Percentiles rank a stretch among this genome's conserved stretches.
Evolutionary conservation across 2,888 invertebrate genomes (phyloP).

Genomic region (Agrenia bidenticulata): DNA sequence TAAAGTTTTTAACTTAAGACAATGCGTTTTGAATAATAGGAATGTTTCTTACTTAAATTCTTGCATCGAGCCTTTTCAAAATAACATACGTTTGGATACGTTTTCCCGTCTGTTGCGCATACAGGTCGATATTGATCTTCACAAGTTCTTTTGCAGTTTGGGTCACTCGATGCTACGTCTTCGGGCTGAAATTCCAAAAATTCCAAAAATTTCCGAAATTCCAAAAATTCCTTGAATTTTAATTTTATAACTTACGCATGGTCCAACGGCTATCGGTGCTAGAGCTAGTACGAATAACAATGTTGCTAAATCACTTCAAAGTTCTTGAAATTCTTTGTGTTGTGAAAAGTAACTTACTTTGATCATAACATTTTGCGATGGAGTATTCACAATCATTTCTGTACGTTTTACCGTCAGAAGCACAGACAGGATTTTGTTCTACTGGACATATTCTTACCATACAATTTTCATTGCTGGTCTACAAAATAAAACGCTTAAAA

Average conservation of each 20-base stretch:
- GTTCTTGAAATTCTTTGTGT: neutral
- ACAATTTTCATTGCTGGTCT: constrained; percentile 12
- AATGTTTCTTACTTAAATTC: constrained; percentile 17
- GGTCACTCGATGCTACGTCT: neutral
- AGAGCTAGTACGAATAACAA: constrained; percentile 9
- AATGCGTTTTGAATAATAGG: no score
- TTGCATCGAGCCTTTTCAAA: constrained; percentile 21
- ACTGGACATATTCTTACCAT: constrained; percentile 3
- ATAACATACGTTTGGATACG: constrained; percentile 18
- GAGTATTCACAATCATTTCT: constrained; percentile 12
- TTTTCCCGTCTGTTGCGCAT: constrained; percentile 14
- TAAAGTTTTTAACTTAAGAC: neutral
- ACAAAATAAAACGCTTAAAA: neutral
- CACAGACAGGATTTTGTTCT: neutral
- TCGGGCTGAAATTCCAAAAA: neutral
- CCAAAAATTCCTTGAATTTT: neutral
- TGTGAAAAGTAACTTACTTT: constrained; percentile 10
- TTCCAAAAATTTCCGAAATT: neutral
- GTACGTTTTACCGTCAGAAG: constrained; percentile 10
- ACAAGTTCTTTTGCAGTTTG: constrained; percentile 16
- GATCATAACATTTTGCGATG: constrained; percentile 18
- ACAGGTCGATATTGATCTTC: constrained; percentile 11
- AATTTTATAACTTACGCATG: constrained; percentile 17
- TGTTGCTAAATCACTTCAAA: no score
- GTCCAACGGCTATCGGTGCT: constrained; percentile 5